Evolutionary conservation across 2,797 vertebrate species (phyloP), one percentile per base, ranked within the genome.

Genomic region (Garrulus glandarius): DNA sequence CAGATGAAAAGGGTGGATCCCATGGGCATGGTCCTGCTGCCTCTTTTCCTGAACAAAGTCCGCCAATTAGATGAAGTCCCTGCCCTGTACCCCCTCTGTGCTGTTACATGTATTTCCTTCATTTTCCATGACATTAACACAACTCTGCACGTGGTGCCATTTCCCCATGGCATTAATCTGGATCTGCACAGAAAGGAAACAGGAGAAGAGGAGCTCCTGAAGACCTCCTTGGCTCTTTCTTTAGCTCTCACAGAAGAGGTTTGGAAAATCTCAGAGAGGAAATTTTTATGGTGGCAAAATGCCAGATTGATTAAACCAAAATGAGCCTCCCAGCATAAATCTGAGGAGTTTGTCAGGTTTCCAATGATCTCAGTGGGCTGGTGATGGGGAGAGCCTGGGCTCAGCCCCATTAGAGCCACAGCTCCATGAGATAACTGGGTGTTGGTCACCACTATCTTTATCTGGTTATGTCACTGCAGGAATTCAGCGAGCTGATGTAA

Each of bases 351-450:
- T 87, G 90, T 95, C 88, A 39, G 59, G 34, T 95, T 96, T 93
- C 93, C 11, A 2, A 1, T 94, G 95, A 96, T 81, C 71, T 96
- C 95, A 96, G 93, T 16, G 52, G 27, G 74, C 44, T 95, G 78
- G 80, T 63, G 83, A 19, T 0, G 1, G 47, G 67, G 59, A 87
- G 21, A 95, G 70, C 65, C 87, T 63, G 2, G 9, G 65, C 50
- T 91, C 87, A 78, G 37, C 23, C 61, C 78, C 0, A 0, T 49
- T 32, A 56, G 63, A 70, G 49, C 76, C 83, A 50, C 39, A 30
- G 72, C 55, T 69, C 92, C 6, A 3, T 82, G 77, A 87, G 84
- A 43, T 72, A 92, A 76, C 70, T n/a, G 93, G 72, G 55, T 47
- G 87, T 92, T 65, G 68, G 59, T 39, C 76, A 61, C 76, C 5